Evolutionary conservation across 2,888 invertebrate species (phyloP), one percentile per base, ranked within the genome.

Genomic region (Drosophila pseudotakahashii): DNA sequence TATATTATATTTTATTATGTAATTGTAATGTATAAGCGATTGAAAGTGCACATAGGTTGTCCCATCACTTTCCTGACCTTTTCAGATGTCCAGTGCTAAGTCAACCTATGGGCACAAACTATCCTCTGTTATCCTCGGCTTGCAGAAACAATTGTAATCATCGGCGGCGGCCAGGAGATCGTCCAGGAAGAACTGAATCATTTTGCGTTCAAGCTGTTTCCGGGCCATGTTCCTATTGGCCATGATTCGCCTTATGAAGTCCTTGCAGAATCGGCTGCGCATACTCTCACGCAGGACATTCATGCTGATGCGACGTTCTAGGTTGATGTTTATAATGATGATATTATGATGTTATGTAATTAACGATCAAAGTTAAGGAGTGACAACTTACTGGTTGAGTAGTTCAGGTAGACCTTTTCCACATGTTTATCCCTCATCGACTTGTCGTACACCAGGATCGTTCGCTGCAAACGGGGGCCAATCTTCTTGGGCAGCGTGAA

Each of bases 61-160:
- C 11, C 3, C 47, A 47, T 11, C 30, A 32, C 11, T 32, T 34
- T 11, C 11, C 11, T 10, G 34, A 11, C 0, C 3, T 30, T 26
- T 13, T 41, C 3, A 16, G 10, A 14, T n/a, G 2, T 30, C 2
- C n/a, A 14, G 9, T 32, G 11, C 47, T 32, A 14, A 47, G 4
- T 36, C 37, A 50, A 13, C 54, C 47, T 66, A 68, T n/a, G 0
- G 7, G 26, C 66, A 64, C 30, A 16, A 51, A 7, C 2, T 16
- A 3, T 37, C n/a, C 7, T 26, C 23, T 14, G 3, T 30, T 2
- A 4, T 0, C 7, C 10, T 14, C 10, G 51, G 19, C 9, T n/a
- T 16, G 44, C 68, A 67, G 23, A 45, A 16, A 23, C 51, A 68
- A 41, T 34, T 55, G 3, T 19, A 14, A 0, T 39, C 50, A 3